phyloP scores from a whole-genome alignment of 2,113 vertebrate genomes.

The Sceloporus tristichus region DNA sequence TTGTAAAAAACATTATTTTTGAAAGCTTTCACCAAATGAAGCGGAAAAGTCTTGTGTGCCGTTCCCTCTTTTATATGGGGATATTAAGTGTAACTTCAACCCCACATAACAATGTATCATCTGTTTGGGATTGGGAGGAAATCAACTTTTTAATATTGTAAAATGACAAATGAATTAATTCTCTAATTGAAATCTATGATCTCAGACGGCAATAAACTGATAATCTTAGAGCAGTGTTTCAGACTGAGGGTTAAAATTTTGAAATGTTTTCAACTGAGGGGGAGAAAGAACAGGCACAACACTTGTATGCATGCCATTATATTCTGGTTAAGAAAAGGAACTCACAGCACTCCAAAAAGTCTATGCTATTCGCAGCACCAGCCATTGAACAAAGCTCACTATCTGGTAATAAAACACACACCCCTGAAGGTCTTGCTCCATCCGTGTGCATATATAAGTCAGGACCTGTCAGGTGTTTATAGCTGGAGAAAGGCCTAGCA shows the following conservation, averaged over 20 bases:
- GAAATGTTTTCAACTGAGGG: constrained; percentile 55
- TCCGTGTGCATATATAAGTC: not conserved
- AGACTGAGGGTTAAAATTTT: constrained; percentile 45
- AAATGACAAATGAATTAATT: constrained; percentile 71
- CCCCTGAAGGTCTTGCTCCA: not conserved
- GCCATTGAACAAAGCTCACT: constrained; percentile 31
- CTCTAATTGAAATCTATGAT: constrained; percentile 78
- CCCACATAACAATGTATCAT: constrained; percentile 75
- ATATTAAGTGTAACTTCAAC: constrained; percentile 77
- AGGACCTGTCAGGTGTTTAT: constrained; percentile 37
- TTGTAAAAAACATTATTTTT: constrained; percentile 73
- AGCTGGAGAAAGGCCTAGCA: constrained; percentile 40
- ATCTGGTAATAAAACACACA: not conserved
- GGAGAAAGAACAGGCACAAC: constrained; percentile 30
- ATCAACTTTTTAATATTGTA: constrained; percentile 78
- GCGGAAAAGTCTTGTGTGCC: constrained; percentile 73
- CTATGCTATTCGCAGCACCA: constrained; percentile 39
- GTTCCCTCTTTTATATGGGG: constrained; percentile 73
- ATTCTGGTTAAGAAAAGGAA: constrained; percentile 31
- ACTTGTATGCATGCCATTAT: constrained; percentile 4
- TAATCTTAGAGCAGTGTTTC: constrained; percentile 59
- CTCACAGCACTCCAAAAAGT: constrained; percentile 42
- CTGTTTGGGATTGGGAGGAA: constrained; percentile 79
- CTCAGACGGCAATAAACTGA: constrained; percentile 68
- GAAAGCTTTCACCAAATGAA: constrained; percentile 71